phyloP scores from a whole-genome alignment of 2,888 invertebrate genomes.

The Epiblema foenella region DNA sequence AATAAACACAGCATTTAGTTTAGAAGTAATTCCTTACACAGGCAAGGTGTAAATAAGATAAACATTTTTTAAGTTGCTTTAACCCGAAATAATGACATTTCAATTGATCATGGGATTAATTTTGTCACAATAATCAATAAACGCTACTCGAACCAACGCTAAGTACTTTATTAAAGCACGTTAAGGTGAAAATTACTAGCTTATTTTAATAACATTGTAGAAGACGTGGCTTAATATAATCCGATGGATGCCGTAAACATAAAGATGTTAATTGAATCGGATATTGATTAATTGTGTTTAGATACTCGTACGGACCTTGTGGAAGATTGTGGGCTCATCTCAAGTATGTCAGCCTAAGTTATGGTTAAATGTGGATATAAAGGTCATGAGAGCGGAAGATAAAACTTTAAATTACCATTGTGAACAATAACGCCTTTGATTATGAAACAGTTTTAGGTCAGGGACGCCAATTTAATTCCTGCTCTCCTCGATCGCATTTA shows the following conservation, averaged over 20 bases:
- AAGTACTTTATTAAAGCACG: conserved; percentile 26
- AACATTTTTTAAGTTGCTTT: conserved; percentile 3
- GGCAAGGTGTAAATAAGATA: background rate
- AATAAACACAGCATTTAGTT: background rate
- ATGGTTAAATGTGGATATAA: conserved; percentile 38
- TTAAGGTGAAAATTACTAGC: conserved; percentile 23
- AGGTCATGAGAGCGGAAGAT: conserved; percentile 34
- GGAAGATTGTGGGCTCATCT: conserved; percentile 39
- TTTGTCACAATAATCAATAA: conserved; percentile 16
- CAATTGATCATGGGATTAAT: conserved; percentile 21
- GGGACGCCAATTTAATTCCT: conserved; percentile 6
- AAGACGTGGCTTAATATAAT: conserved; percentile 53
- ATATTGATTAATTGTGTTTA: conserved; percentile 49
- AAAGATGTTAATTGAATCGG: conserved; percentile 55
- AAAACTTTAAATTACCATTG: conserved; percentile 28
- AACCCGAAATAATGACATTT: conserved; percentile 4
- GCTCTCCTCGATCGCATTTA: conserved; percentile 2
- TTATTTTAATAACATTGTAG: conserved; percentile 45
- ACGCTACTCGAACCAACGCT: conserved; percentile 6
- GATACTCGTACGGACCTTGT: conserved; percentile 33
- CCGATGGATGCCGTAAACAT: conserved; percentile 52
- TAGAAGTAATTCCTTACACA: background rate
- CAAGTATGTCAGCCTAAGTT: conserved; percentile 32
- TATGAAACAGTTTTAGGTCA: conserved; percentile 22
- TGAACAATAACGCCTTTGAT: conserved; percentile 34